Conservation (phyloP, 2,113 vertebrate species). For the Elachura formosa region DNA sequence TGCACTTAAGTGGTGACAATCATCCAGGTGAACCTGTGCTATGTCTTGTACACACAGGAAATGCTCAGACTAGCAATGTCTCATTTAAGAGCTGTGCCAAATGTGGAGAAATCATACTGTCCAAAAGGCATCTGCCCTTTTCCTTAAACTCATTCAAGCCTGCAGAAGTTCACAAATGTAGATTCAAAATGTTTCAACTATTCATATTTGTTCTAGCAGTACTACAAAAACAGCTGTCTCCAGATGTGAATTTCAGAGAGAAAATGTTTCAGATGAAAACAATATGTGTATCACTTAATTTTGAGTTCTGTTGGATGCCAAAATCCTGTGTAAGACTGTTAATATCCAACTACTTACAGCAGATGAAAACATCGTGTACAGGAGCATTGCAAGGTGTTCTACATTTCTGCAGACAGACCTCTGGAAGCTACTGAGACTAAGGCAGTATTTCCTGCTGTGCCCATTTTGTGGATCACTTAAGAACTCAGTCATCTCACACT, state of each 20-base stretch:
- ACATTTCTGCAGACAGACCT: neutral
- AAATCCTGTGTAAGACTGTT: neutral
- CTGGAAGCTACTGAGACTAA: neutral
- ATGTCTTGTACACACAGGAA: neutral
- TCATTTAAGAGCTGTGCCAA: neutral
- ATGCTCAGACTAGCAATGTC: neutral
- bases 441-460: neutral
- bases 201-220: neutral
- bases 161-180: neutral
- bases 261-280: neutral
- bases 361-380: neutral
- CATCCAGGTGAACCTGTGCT: neutral
- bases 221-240: neutral
- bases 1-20: neutral
- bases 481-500: neutral
- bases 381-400: neutral
- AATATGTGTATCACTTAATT: neutral
- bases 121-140: neutral
- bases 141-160: neutral
- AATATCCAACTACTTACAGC: neutral
- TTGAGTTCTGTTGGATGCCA: neutral
- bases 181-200: neutral
- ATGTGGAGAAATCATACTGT: neutral
- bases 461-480: neutral
- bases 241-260: neutral